Evolutionary conservation across 92 coral and sea anemone genomes (phyloP).

Genomic region (Phymanthus crucifer): DNA sequence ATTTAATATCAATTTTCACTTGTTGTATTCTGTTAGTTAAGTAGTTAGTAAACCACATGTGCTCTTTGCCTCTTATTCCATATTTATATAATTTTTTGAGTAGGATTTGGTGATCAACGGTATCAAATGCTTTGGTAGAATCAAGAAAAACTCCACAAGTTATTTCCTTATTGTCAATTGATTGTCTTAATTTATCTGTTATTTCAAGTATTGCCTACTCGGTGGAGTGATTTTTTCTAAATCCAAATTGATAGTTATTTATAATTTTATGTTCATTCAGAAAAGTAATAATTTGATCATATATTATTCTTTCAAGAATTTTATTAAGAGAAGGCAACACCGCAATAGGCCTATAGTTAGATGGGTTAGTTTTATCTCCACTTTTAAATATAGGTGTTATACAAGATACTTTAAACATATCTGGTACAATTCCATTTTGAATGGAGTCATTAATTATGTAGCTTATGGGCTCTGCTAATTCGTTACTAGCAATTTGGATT

Average conservation of each 20-base stretch:
- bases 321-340: slow-evolving; percentile 54
- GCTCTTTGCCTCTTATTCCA: slow-evolving; percentile 55
- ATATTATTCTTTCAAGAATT: slow-evolving; percentile 56
- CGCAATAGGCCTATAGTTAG: slow-evolving; percentile 61
- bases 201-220: slow-evolving; percentile 61
- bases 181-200: slow-evolving; percentile 33
- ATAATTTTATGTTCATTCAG: slow-evolving; percentile 42
- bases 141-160: slow-evolving; percentile 62
- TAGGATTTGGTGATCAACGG: slow-evolving; percentile 46
- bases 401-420: slow-evolving; percentile 43
- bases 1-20: slow-evolving; percentile 22
- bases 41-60: slow-evolving; percentile 51
- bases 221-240: slow-evolving; percentile 61
- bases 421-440: slow-evolving; percentile 42
- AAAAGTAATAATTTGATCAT: slow-evolving; percentile 48
- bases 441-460: slow-evolving; percentile 60
- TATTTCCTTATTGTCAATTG: slow-evolving; percentile 44
- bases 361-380: slow-evolving; percentile 47
- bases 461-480: slow-evolving; percentile 42
- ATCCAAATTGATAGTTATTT: slow-evolving; percentile 56
- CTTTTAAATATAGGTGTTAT: slow-evolving; percentile 53
- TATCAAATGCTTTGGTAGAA: slow-evolving; percentile 63
- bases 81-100: slow-evolving; percentile 41
- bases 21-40: slow-evolving; percentile 29
- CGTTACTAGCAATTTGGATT: slow-evolving; percentile 53